These are phyloP conservation scores for Cyphomyrus discorhynchus DNA, from an alignment of 2,113 vertebrate species.

Conservation along the genomic window DNA sequence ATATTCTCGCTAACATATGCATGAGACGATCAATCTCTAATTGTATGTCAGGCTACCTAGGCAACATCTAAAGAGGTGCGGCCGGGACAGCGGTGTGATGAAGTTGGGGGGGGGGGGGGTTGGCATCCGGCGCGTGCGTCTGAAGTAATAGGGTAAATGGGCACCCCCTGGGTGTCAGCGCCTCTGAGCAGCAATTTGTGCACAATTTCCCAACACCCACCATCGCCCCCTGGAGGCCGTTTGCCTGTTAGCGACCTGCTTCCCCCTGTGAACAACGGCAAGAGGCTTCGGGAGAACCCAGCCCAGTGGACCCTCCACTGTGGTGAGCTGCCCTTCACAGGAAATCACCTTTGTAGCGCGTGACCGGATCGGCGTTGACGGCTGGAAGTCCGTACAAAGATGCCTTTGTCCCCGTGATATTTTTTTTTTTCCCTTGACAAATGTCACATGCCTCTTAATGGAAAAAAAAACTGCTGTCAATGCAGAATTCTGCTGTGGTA, in stretches of 20 bases:
- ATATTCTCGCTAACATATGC: slow-evolving; percentile 20
- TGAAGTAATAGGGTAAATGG: slow-evolving; percentile 32
- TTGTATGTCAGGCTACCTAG: slow-evolving; percentile 31
- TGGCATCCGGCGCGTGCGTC: neutral
- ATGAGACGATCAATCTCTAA: slow-evolving; percentile 41
- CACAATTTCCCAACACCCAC: slow-evolving; percentile 15
- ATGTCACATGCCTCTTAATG: slow-evolving; percentile 4
- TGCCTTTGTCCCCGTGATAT: neutral
- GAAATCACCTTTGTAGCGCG: neutral
- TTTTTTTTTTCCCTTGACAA: neutral
- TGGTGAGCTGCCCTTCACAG: neutral
- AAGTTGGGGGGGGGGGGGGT: neutral
- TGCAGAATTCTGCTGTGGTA: neutral
- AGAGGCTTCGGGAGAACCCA: neutral
- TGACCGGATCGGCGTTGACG: neutral
- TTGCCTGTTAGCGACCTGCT: slow-evolving; percentile 25
- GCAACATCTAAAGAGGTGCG: slow-evolving; percentile 19
- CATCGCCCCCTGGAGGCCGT: slow-evolving; percentile 12
- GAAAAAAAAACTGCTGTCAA: neutral
- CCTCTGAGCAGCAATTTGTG: slow-evolving; percentile 30
- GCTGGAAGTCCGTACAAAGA: neutral
- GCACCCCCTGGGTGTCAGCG: slow-evolving; percentile 32
- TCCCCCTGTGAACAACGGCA: neutral
- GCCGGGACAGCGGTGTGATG: neutral
- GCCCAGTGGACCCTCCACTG: neutral